phyloP scores from a whole-genome alignment of 1,140 invertebrate species.

The Trypoxylus dichotomus region DNA sequence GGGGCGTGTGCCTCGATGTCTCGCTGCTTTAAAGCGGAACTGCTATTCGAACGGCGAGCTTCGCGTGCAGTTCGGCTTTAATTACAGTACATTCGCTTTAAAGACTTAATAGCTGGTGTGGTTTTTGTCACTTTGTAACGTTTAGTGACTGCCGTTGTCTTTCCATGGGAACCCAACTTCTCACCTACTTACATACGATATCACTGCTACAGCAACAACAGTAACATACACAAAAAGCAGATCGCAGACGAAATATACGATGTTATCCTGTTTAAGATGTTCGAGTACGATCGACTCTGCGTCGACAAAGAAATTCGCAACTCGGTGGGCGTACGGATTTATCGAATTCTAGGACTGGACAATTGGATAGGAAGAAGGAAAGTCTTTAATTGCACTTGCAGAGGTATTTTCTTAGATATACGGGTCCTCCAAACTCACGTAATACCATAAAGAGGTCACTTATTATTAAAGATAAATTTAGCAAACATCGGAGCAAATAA shows the following conservation, averaged over 20 bases:
- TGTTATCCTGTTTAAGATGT: not conserved
- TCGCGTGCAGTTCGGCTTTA: conserved; percentile 33
- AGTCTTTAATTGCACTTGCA: no score
- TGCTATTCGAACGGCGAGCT: conserved; percentile 25
- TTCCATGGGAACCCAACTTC: conserved; percentile 15
- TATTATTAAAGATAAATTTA: no score
- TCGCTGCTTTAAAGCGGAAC: conserved; percentile 32
- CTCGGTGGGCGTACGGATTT: no score
- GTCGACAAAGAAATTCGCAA: no score
- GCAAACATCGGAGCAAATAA: no score
- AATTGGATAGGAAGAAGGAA: no score
- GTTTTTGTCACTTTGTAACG: conserved; percentile 44
- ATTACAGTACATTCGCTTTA: conserved; percentile 37
- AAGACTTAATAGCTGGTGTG: conserved; percentile 43
- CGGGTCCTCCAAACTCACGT: no score
- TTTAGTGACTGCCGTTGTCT: conserved; percentile 33
- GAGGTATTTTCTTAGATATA: no score
- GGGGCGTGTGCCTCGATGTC: conserved; percentile 14
- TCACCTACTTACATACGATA: conserved; percentile 16
- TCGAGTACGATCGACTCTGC: not conserved
- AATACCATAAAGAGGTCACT: no score
- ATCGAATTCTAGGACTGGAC: no score
- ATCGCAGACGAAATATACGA: not conserved
- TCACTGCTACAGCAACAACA: not conserved
- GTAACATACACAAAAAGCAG: not conserved